These are phyloP conservation scores for Momotus momota DNA, from an alignment of 2,797 vertebrate genomes.

Conservation along the genomic window DNA sequence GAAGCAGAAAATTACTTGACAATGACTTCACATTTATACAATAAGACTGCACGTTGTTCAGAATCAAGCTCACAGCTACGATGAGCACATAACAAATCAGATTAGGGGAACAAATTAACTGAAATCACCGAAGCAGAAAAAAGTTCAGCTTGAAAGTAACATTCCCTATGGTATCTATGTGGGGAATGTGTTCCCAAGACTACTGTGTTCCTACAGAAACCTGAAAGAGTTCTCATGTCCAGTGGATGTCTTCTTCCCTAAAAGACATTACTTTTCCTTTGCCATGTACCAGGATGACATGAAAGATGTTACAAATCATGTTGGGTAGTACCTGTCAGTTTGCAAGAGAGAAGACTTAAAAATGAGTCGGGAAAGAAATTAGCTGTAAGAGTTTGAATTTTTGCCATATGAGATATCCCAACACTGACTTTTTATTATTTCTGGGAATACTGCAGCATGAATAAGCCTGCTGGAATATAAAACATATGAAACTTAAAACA, in stretches of 20 bases:
- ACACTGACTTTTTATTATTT: background rate
- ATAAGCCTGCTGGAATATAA: background rate
- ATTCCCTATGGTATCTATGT: background rate
- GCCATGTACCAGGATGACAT: background rate
- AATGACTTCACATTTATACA: background rate
- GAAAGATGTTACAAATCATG: background rate
- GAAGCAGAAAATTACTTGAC: conserved; percentile 12
- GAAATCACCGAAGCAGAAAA: background rate
- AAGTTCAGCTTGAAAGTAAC: background rate
- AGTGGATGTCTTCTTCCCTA: background rate
- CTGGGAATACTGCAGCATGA: background rate
- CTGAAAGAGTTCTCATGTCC: background rate
- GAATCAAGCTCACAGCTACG: background rate
- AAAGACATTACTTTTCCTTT: background rate
- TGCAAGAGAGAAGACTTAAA: background rate
- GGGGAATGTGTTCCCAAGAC: background rate
- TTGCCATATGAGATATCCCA: background rate
- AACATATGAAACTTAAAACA: background rate
- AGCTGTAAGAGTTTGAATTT: background rate
- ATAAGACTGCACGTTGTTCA: background rate
- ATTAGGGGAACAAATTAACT: background rate
- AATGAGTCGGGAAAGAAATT: background rate
- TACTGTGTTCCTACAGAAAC: background rate
- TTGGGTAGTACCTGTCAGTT: background rate
- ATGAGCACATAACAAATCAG: background rate